Evolutionary conservation across 2,888 invertebrate genomes (phyloP).

Genomic region (Chromoteleia sp.): DNA sequence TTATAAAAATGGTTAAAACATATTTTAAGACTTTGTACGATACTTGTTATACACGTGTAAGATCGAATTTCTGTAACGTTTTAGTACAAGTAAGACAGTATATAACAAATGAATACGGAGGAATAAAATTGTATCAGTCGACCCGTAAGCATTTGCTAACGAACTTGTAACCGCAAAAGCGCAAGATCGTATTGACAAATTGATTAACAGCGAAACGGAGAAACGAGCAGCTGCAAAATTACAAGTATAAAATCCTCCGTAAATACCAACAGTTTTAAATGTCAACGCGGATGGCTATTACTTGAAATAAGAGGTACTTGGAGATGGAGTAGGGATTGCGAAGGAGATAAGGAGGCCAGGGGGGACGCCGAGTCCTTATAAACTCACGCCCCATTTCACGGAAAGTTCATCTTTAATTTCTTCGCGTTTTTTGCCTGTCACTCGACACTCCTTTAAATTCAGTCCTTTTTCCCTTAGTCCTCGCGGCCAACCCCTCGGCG

Average conservation of each 20-base stretch:
- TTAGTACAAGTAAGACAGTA: no score
- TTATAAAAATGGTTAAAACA: no score
- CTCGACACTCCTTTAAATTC: constrained; percentile 81
- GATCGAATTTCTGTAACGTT: no score
- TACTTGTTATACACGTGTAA: no score
- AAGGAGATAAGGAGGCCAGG: constrained; percentile 64
- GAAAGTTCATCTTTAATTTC: constrained; percentile 85
- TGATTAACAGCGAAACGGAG: constrained; percentile 22
- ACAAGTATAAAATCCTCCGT: constrained; percentile 61
- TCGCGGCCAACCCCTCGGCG: constrained; percentile 75
- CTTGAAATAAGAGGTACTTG: constrained; percentile 70
- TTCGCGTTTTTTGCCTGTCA: constrained; percentile 81
- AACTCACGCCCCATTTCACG: constrained; percentile 84
- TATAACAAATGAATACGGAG: no score
- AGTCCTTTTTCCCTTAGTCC: constrained; percentile 74
- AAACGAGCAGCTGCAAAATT: constrained; percentile 41
- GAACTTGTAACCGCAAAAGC: no score
- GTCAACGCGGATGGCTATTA: constrained; percentile 69
- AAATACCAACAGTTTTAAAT: constrained; percentile 69
- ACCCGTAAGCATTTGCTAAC: no score
- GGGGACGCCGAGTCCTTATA: constrained; percentile 82
- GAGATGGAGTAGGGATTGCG: constrained; percentile 66
- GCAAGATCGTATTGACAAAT: constrained; percentile 38
- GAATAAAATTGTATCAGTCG: no score
- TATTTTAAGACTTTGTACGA: no score